Base-by-base conservation (phyloP, 1,140 invertebrate species). In the Argopecten irradians region DNA sequence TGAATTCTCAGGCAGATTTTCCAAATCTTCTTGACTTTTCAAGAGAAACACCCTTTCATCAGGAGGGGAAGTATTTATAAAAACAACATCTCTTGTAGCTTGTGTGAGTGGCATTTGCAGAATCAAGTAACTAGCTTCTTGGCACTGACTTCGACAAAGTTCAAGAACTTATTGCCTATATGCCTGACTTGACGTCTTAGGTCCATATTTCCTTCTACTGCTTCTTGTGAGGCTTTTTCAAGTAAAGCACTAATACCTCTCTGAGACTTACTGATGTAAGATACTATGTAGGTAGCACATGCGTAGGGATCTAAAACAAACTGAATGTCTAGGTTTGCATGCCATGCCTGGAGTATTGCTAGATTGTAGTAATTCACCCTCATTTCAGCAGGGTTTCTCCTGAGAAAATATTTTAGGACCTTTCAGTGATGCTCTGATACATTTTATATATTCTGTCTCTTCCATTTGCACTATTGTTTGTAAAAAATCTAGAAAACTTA, bases 31-130 rank as follows among this genome's bases (percentile, higher is more conserved):
- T 41, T 82, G 11, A 19, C 8, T 22, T 86, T 92, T 92, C n/a
- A 92, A 82, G 22, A 92, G 46, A 43, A 32, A 34, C 0, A 88
- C 87, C 71, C 89, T 82, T 83, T 92, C 82, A 14, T 89, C 84
- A 32, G 89, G 89, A 9, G 86, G 83, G 28, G 86, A 88, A 11
- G 91, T 92, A 85, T 92, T 91, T 33, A 90, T 88, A 41, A 91
- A 91, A 34, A 89, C 36, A 33, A 90, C 86, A 85, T 86, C 83
- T 88, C 89, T 83, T 19, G 85, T 19, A n/a, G n/a, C n/a, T n/a
- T n/a, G n/a, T n/a, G n/a, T n/a, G n/a, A n/a, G n/a, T n/a, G 90
- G 90, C 35, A 90, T 33, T 84, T 91, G 91, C n/a, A 91, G 84
- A 28, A 84, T 39, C 0, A 90, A 19, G 41, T 91, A 90, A 55